Evolutionary conservation across 2,888 invertebrate species (phyloP), one percentile per base, ranked within the genome.

Genomic region (Apodemia zela): DNA sequence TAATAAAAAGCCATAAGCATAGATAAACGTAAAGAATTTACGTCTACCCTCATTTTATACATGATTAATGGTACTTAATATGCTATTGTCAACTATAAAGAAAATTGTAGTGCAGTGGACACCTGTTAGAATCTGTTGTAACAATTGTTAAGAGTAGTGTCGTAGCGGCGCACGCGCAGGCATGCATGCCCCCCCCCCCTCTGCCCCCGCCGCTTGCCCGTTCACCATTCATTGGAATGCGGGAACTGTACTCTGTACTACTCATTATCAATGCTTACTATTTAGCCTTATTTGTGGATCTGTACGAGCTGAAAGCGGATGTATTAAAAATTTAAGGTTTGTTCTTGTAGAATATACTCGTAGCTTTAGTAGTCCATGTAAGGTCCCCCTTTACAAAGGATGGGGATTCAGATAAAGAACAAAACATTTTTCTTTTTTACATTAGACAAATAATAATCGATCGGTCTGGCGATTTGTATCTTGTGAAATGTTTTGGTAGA

Each of bases 151-250:
- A 79, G 70, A 65, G 67, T 80, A 71, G 74, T 76, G 78, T 76
- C 76, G 77, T 76, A 75, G 75, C 68, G 74, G 75, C 81, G 84
- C 84, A 85, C 87, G 87, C 87, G 86, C 84, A 82, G 85, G 86
- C 84, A 87, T 85, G 83, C 81, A 81, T 79, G 75, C 72, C 75
- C 71, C 72, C 67, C n/a, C n/a, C n/a, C n/a, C n/a, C n/a, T n/a
- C n/a, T 67, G 68, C 65, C 66, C 67, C 62, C 63, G 57, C 66
- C 69, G 65, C 65, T 62, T 70, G 70, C 71, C 77, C 75, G 63
- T 63, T 73, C 79, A 80, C 82, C 82, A 85, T 86, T 86, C 84
- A 85, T 85, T 74, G 86, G 86, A 87, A 88, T 88, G 87, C 82
- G 82, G 80, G 78, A 78, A 76, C 75, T 81, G 81, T 82, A 83